Evolutionary conservation across 2,113 vertebrate species (phyloP).

Genomic region (Ascaphus truei): DNA sequence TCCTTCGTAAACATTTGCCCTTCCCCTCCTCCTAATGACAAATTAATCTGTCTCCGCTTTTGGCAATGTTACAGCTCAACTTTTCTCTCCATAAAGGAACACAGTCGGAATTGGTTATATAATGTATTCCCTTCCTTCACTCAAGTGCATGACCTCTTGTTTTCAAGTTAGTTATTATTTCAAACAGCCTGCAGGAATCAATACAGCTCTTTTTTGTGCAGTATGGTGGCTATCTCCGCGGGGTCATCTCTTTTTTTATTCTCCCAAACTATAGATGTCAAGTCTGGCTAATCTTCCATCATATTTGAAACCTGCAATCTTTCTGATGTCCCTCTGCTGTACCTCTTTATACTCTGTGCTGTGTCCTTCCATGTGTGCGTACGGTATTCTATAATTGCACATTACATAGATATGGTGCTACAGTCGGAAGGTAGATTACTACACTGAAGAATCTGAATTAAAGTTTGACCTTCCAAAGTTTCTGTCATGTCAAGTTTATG

Average conservation of each 20-base stretch:
- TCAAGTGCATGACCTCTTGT: conserved; percentile 10
- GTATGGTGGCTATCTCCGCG: not conserved
- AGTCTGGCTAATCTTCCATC: conserved; percentile 27
- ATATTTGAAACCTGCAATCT: conserved; percentile 28
- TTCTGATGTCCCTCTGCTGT: conserved; percentile 23
- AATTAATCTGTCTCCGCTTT: not conserved
- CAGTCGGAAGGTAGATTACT: conserved; percentile 16
- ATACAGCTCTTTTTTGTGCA: not conserved
- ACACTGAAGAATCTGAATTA: not conserved
- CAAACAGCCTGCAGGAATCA: conserved; percentile 21
- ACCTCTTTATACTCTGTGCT: conserved; percentile 26
- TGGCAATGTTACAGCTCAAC: not conserved
- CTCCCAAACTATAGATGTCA: conserved; percentile 23
- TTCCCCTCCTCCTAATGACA: not conserved
- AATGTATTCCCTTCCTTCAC: not conserved
- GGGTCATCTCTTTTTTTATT: conserved; percentile 8
- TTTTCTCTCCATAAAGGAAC: not conserved
- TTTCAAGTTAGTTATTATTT: conserved; percentile 22
- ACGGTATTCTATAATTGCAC: conserved; percentile 26
- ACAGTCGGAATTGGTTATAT: conserved; percentile 8
- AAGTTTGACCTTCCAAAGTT: conserved; percentile 15
- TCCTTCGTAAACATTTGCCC: conserved; percentile 12
- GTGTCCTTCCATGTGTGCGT: not conserved
- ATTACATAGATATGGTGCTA: conserved; percentile 16
- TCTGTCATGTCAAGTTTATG: conserved; percentile 11